These are phyloP conservation scores for Cetoscarus ocellatus DNA, from an alignment of 2,797 vertebrate species.

Conservation along the genomic window DNA sequence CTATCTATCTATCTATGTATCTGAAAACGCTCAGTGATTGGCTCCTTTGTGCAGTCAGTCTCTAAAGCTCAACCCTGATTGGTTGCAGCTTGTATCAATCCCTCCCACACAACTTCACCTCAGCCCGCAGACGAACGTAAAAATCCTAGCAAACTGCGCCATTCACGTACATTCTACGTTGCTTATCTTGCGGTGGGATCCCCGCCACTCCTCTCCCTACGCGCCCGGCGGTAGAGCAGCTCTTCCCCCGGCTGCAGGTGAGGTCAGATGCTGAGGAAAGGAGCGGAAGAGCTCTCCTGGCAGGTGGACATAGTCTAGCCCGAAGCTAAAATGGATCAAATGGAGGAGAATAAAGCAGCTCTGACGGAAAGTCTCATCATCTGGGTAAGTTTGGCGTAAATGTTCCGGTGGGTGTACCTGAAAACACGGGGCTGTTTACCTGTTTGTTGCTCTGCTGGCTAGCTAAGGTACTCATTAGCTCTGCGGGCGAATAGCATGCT, in stretches of 20 bases:
- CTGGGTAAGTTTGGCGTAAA: constrained; percentile 89
- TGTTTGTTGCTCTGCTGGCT: constrained; percentile 30
- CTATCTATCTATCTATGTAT: no score
- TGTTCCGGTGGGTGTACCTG: background rate
- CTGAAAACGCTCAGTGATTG: constrained; percentile 42
- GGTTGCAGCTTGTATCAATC: constrained; percentile 30
- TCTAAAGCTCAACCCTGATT: constrained; percentile 66
- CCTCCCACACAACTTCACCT: constrained; percentile 6
- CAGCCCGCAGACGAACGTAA: constrained; percentile 27
- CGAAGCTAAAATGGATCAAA: constrained; percentile 48
- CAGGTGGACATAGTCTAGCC: constrained; percentile 81
- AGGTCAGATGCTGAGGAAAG: constrained; percentile 80
- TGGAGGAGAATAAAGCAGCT: constrained; percentile 80
- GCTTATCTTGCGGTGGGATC: constrained; percentile 14
- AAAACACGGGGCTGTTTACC: constrained; percentile 54
- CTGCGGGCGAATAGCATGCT: background rate
- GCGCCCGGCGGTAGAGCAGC: constrained; percentile 44
- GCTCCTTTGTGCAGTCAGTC: constrained; percentile 50
- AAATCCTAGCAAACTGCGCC: constrained; percentile 14
- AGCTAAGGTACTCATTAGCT: background rate
- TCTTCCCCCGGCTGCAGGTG: constrained; percentile 80
- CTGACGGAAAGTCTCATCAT: constrained; percentile 93
- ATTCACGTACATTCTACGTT: constrained; percentile 79
- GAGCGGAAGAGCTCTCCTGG: constrained; percentile 80
- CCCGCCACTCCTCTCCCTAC: background rate